Evolutionary conservation across 1,140 invertebrate species (phyloP).

Genomic region (Charaxes varanes): DNA sequence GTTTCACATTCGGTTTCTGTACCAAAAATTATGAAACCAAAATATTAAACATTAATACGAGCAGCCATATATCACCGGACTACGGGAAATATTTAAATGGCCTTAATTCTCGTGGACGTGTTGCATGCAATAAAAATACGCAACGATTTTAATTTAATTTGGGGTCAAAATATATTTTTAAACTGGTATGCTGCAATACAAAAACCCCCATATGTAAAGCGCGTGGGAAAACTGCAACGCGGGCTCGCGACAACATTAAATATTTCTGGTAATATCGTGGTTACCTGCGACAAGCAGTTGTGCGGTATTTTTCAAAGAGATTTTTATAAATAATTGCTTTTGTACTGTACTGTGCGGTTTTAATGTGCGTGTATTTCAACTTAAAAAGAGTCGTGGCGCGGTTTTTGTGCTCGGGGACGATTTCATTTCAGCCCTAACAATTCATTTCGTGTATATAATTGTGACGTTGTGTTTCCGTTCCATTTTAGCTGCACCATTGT

Average conservation of each 20-base stretch:
- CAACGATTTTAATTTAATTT: constrained; percentile 47
- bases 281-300: constrained; percentile 56
- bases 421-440: constrained; percentile 26
- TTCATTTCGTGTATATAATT: constrained; percentile 28
- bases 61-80: constrained; percentile 22
- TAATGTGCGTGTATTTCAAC: constrained; percentile 41
- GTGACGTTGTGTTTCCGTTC: constrained; percentile 18
- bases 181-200: too few relatives aligned
- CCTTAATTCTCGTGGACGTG: constrained; percentile 35
- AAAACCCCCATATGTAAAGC: constrained; percentile 47
- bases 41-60: constrained; percentile 18
- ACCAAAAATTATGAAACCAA: constrained; percentile 11
- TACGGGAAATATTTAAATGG: constrained; percentile 38
- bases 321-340: constrained; percentile 65
- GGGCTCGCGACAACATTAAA: constrained; percentile 52
- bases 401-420: constrained; percentile 37
- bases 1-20: too few relatives aligned
- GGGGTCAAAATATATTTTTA: constrained; percentile 46
- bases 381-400: constrained; percentile 36
- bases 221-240: constrained; percentile 39
- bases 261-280: constrained; percentile 63
- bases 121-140: constrained; percentile 42
- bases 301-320: constrained; percentile 54
- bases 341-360: constrained; percentile 41
- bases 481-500: constrained; percentile 19